Base-by-base conservation (phyloP, 2,888 invertebrate genomes). In the Thecophora atra region DNA sequence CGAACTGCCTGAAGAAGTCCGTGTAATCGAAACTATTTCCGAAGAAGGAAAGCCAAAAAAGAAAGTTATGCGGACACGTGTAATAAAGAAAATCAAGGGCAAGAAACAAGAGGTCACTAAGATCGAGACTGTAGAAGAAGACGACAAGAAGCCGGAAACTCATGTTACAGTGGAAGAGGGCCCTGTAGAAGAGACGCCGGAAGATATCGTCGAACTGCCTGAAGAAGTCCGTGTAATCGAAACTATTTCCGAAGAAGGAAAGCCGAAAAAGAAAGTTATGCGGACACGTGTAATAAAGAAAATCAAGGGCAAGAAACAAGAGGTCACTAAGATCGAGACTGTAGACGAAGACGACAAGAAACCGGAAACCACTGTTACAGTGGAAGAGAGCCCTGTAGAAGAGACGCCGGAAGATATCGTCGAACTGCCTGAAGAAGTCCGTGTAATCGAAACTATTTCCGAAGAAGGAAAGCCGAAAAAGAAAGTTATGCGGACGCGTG, bases 331-430 rank as follows among this genome's bases (percentile, higher is more conserved):
- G 56, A 56, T 56, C 21, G 56, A 56, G 15, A 56, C 56, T 56
- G 56, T 56, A 24, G 56, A 56, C 11, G 56, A 56, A n/a, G 56
- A 56, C 26, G 56, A 56, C 56, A 56, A 56, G 56, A 56, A 56
- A 21, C 56, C 56, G 11, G 56, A 56, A 56, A 56, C 56, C 56
- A 56, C 56, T 24, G 56, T 56, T 4, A 56, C 56, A 56, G 56
- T 56, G 11, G 56, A 56, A 11, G 56, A 56, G n/a, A 56, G 21
- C 26, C 56, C 56, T 56, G 56, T 56, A 21, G 56, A 56, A 17
- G 56, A 56, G n/a, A 13, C 11, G 13, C 56, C 3, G 2, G 56
- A 56, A 56, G 56, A 56, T 5, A 56, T 56, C 15, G n/a, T 17
- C 21, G 56, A 56, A 19, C 56, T 56, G 4, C 56, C 56, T 24